A percentile compares a stretch with the other conserved stretches of the same genome.
These are phyloP conservation scores for Nomia melanderi DNA, from an alignment of 1,140 invertebrate genomes.

Conservation along the genomic window DNA sequence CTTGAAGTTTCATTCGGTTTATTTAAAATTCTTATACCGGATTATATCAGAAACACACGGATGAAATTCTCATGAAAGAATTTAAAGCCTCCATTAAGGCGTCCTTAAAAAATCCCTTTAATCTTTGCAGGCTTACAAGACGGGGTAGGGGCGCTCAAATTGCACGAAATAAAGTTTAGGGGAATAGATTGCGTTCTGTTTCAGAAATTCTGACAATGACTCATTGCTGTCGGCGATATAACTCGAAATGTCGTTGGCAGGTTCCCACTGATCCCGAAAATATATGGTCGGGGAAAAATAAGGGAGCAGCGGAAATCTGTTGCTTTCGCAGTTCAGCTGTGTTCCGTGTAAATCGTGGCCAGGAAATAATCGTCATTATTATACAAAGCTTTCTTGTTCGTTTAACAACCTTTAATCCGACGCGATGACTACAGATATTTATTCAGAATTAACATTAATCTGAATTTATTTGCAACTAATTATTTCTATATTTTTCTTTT, in stretches of 20 bases:
- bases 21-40: neutral
- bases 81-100: neutral
- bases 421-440: too few species aligned
- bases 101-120: conserved; percentile 8
- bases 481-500: too few species aligned
- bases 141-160: neutral
- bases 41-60: neutral
- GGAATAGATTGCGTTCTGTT: conserved; percentile 24
- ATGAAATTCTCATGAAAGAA: neutral
- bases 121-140: neutral
- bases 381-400: neutral
- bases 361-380: conserved; percentile 20
- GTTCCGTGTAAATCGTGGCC: conserved; percentile 11
- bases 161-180: conserved; percentile 8
- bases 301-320: conserved; percentile 11
- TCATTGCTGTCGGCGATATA: conserved; percentile 41
- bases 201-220: conserved; percentile 46
- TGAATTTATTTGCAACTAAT: too few species aligned
- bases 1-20: neutral
- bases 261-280: conserved; percentile 19
- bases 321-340: conserved; percentile 28
- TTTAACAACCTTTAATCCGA: neutral
- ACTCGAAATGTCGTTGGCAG: conserved; percentile 38
- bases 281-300: conserved; percentile 13
- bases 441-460: too few species aligned